Evolutionary conservation across 2,113 vertebrate species (phyloP), one percentile per base, ranked within the genome.

Genomic region (Anarhynchus alexandrinus): DNA sequence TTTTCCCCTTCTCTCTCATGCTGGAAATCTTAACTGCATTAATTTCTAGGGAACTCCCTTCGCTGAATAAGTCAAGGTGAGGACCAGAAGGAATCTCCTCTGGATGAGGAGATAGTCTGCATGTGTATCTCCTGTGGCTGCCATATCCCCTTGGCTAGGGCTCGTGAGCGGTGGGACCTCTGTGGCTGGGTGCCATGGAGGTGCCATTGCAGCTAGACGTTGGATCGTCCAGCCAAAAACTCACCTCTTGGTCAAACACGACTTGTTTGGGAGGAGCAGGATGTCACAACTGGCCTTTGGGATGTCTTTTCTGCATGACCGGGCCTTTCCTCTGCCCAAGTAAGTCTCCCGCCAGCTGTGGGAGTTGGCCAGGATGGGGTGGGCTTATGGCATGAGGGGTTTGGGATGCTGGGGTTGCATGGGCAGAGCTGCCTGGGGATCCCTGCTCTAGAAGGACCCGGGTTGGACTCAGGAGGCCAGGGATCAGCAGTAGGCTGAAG

Each of bases 201-300:
- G 30, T 52, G 52, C 20, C 32, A 6, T 8, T 52, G 40, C 30
- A 36, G 55, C 2, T 27, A 43, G 30, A 36, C 1, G 1, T 82
- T 49, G 62, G 36, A 19, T 52, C 42, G 38, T 18, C 42, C 51
- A 58, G 12, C 27, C 62, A 20, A 67, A 93, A 72, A 0, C 25
- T 38, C 62, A 5, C 17, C 16, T 57, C 58, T 52, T n/a, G 5
- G 22, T 15, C 49, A 54, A 36, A 26, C 2, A 2, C 0, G 0
- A 9, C 36, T 22, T 1, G 0, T 86, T 1, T n/a, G 45, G 79
- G 59, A 62, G 71, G 54, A 32, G 57, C 4, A 18, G 42, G 34
- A 22, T 15, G 54, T 18, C 58, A 20, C 36, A 38, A 1, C 7
- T 49, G 40, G 36, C 30, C 30, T 20, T 73, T 45, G 64, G 58